These are phyloP conservation scores for Rhinoderma darwinii DNA, from an alignment of 2,113 vertebrate species.

Conservation along the genomic window DNA sequence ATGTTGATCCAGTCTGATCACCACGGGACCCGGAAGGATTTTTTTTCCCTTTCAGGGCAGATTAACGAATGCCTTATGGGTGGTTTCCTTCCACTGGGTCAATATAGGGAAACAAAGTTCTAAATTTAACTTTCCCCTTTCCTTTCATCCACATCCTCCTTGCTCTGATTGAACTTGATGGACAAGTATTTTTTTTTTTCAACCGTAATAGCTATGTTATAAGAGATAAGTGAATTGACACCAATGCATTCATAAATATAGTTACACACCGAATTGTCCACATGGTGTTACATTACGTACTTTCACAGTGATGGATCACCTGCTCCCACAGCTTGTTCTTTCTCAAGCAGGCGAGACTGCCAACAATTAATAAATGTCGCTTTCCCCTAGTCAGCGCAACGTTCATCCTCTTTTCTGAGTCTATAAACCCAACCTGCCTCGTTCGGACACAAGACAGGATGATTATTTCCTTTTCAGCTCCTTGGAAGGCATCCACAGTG, in stretches of 20 bases:
- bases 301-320: slow-evolving; percentile 79
- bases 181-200: no score
- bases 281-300: slow-evolving; percentile 63
- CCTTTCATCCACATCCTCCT: no score
- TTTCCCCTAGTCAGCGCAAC: slow-evolving; percentile 77
- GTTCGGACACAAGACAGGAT: slow-evolving; percentile 80
- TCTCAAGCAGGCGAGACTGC: slow-evolving; percentile 72
- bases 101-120: no score
- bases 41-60: no score
- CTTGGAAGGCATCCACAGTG: slow-evolving; percentile 81
- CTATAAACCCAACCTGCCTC: slow-evolving; percentile 76
- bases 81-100: no score
- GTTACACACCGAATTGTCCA: not conserved
- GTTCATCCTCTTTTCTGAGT: slow-evolving; percentile 76
- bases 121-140: no score
- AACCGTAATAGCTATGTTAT: no score
- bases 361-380: slow-evolving; percentile 77
- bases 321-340: slow-evolving; percentile 74
- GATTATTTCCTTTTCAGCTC: slow-evolving; percentile 78
- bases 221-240: not conserved
- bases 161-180: no score
- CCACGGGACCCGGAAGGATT: no score
- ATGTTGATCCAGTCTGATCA: no score
- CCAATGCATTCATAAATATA: not conserved
- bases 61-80: no score